phyloP scores from a whole-genome alignment of 2,113 vertebrate genomes.

The Garra rufa region DNA sequence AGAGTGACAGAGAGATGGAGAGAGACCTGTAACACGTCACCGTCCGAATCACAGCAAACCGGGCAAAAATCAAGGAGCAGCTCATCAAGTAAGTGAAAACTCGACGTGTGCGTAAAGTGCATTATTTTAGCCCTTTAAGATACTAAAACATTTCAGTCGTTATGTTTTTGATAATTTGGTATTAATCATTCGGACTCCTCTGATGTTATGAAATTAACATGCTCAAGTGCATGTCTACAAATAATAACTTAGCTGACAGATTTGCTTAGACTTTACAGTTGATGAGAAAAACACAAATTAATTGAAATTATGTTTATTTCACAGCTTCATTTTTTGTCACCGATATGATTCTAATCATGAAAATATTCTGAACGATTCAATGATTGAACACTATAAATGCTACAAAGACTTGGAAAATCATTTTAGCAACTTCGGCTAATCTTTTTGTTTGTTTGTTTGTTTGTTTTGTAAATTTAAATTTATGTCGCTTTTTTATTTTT shows the following conservation, averaged over 20 bases:
- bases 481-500: neutral
- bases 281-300: neutral
- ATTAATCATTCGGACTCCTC: neutral
- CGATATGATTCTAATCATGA: neutral
- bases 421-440: neutral
- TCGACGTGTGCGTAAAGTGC: neutral
- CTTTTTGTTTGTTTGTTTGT: neutral
- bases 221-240: neutral
- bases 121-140: neutral
- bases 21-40: slow-evolving; percentile 35
- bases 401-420: neutral
- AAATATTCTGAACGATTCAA: neutral
- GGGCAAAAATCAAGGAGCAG: neutral
- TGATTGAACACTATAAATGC: neutral
- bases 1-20: slow-evolving; percentile 22
- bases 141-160: neutral
- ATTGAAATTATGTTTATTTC: neutral
- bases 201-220: neutral
- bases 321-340: neutral
- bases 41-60: slow-evolving; percentile 20
- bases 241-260: neutral
- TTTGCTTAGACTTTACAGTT: neutral
- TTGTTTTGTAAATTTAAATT: neutral
- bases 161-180: neutral
- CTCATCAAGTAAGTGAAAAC: slow-evolving; percentile 33